Evolutionary conservation across 92 coral and sea anemone species (phyloP).

Genomic region (Montipora capitata): DNA sequence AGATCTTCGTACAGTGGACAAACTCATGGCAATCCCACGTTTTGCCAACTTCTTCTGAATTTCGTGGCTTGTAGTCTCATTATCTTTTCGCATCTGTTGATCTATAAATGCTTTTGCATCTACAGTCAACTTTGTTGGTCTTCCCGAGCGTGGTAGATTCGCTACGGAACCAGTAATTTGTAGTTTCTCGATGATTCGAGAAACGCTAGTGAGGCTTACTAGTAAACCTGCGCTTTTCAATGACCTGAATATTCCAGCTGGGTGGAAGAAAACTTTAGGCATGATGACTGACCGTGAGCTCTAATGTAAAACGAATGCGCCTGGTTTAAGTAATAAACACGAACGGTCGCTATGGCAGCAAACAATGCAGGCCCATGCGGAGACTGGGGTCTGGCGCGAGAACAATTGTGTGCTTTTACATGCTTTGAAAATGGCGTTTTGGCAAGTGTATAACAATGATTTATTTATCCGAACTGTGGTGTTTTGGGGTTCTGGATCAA

Average conservation of each 20-base stretch:
- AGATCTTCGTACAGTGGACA: too few species aligned
- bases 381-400: background rate
- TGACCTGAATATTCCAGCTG: slow-evolving; percentile 18
- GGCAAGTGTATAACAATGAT: background rate
- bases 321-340: background rate
- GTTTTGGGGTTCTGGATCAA: too few species aligned
- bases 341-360: slow-evolving; percentile 5
- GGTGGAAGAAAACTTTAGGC: slow-evolving; percentile 9
- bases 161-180: background rate
- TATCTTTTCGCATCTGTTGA: background rate
- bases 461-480: too few species aligned
- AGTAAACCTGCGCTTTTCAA: slow-evolving; percentile 13
- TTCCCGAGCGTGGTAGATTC: slow-evolving; percentile 20
- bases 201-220: slow-evolving; percentile 29
- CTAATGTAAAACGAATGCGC: background rate
- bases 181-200: slow-evolving; percentile 21
- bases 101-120: background rate
- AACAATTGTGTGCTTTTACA: background rate
- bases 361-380: background rate
- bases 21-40: too few species aligned
- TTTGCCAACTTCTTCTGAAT: too few species aligned
- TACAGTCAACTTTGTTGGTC: slow-evolving; percentile 45
- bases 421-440: background rate
- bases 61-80: too few species aligned
- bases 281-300: background rate